Percentiles rank a stretch among this genome's conserved stretches.
These are phyloP conservation scores for Sycophaga agraensis DNA, from an alignment of 1,140 invertebrate species.

Conservation along the genomic window DNA sequence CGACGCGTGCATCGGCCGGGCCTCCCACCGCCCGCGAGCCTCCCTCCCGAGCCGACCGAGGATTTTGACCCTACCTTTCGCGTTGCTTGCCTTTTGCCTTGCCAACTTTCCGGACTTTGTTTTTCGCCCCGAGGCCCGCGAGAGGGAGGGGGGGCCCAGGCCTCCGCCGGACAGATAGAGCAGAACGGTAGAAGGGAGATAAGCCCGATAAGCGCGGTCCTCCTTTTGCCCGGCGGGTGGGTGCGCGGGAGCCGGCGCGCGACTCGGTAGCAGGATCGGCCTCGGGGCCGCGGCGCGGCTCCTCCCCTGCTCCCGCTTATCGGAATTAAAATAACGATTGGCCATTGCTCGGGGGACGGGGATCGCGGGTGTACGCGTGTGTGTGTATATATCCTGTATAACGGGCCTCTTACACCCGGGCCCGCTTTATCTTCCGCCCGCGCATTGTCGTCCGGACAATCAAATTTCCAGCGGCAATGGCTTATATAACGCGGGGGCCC, in stretches of 20 bases:
- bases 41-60: slow-evolving; percentile 40
- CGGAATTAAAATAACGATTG: slow-evolving; percentile 28
- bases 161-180: slow-evolving; percentile 18
- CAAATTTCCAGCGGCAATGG: slow-evolving; percentile 17
- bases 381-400: too few species aligned
- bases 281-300: neutral
- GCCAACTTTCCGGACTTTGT: slow-evolving; percentile 56
- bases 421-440: neutral
- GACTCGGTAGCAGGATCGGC: too few species aligned
- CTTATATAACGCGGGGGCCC: slow-evolving; percentile 9
- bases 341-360: slow-evolving; percentile 22
- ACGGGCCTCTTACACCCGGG: slow-evolving; percentile 9
- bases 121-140: slow-evolving; percentile 45
- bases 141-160: neutral
- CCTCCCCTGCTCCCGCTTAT: slow-evolving; percentile 4
- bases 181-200: slow-evolving; percentile 34
- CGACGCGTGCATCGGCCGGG: neutral
- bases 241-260: neutral
- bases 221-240: slow-evolving; percentile 22
- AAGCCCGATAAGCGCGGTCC: slow-evolving; percentile 40
- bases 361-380: too few species aligned
- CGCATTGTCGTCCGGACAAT: slow-evolving; percentile 21
- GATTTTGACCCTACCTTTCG: slow-evolving; percentile 59
- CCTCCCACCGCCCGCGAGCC: neutral
- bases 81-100: slow-evolving; percentile 56